Evolutionary conservation across 2,113 vertebrate species (phyloP).

Genomic region (Baryphthengus martii): DNA sequence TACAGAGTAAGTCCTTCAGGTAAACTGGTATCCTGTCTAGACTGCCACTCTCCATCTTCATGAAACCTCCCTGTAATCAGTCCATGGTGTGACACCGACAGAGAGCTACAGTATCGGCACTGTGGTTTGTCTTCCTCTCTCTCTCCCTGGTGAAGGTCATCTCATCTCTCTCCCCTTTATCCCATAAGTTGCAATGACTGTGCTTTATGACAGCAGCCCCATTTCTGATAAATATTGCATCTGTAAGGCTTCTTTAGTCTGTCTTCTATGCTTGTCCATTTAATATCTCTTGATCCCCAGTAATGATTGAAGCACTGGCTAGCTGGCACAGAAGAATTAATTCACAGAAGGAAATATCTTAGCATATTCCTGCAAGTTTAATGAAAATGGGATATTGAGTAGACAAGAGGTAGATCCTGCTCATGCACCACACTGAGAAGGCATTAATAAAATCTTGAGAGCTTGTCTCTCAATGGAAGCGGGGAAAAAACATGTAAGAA

Average conservation of each 20-base stretch:
- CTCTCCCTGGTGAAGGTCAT: neutral
- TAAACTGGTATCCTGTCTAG: neutral
- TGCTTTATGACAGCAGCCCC: neutral
- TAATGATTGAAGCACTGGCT: neutral
- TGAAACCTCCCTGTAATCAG: neutral
- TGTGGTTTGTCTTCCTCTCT: neutral
- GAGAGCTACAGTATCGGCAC: neutral
- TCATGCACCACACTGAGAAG: neutral
- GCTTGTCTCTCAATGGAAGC: neutral
- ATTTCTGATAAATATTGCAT: neutral
- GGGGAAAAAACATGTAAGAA: neutral
- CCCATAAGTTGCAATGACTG: neutral
- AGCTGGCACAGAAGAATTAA: neutral
- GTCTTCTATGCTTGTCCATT: neutral
- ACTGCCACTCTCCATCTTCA: neutral
- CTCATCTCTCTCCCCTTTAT: neutral
- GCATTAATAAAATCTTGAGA: neutral
- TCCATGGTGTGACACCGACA: neutral
- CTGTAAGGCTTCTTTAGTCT: neutral
- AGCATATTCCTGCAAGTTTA: neutral
- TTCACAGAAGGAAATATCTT: neutral
- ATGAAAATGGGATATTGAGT: neutral
- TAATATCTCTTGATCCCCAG: neutral
- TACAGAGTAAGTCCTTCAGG: neutral
- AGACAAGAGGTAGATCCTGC: neutral